phyloP scores from a whole-genome alignment of 2,113 vertebrate genomes.

The Bufo bufo region DNA sequence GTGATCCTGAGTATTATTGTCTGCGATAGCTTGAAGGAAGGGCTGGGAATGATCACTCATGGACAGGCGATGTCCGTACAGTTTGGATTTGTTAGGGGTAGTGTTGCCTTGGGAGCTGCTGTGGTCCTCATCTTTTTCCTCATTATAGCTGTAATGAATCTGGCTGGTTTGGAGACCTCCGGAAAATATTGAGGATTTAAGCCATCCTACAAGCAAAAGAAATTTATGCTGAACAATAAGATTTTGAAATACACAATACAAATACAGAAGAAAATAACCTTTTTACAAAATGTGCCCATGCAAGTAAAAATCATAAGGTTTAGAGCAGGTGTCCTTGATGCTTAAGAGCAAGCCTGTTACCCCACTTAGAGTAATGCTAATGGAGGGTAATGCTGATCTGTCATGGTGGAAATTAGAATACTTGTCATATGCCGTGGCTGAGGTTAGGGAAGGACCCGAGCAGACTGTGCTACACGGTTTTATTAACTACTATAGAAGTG shows the following conservation, averaged over 20 bases:
- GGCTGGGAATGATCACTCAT: slow-evolving; percentile 93
- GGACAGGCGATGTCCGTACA: slow-evolving; percentile 82
- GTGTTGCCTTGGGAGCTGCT: slow-evolving; percentile 90
- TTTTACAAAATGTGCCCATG: too few species aligned
- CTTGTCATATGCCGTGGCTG: too few species aligned
- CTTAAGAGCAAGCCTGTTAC: too few species aligned
- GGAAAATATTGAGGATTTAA: slow-evolving; percentile 95
- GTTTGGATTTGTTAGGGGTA: slow-evolving; percentile 87
- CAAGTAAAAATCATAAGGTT: too few species aligned
- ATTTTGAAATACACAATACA: neutral
- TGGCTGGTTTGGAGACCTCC: slow-evolving; percentile 97
- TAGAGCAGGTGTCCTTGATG: too few species aligned
- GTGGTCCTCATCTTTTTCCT: slow-evolving; percentile 99
- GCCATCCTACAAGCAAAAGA: slow-evolving; percentile 81
- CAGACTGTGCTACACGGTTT: too few species aligned
- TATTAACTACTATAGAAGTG: too few species aligned
- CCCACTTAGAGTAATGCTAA: too few species aligned
- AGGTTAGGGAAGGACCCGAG: too few species aligned
- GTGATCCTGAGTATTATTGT: slow-evolving; percentile 95
- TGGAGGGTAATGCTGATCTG: too few species aligned
- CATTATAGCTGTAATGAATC: slow-evolving; percentile 98
- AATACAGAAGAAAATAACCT: neutral
- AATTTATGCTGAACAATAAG: too few species aligned
- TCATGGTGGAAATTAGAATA: too few species aligned
- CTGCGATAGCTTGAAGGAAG: slow-evolving; percentile 94